These are phyloP conservation scores for Polyodon spathula DNA, from an alignment of 2,113 vertebrate genomes.

Conservation along the genomic window DNA sequence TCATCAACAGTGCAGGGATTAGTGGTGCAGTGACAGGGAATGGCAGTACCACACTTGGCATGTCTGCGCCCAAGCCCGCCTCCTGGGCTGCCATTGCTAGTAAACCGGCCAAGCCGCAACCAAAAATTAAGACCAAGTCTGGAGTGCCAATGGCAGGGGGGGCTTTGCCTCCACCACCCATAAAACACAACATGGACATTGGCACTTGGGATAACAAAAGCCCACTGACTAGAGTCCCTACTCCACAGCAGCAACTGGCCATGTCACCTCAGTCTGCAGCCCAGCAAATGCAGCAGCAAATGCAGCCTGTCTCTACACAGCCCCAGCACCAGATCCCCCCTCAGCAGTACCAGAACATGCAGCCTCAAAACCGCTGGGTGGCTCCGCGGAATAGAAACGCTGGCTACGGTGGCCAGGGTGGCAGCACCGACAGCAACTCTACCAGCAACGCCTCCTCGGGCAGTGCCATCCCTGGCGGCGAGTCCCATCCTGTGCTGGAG, in stretches of 20 bases:
- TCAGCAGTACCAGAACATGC: conserved; percentile 67
- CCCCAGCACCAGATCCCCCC: conserved; percentile 64
- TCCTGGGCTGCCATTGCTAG: conserved; percentile 94
- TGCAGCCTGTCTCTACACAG: conserved; percentile 72
- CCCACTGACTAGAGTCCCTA: conserved; percentile 70
- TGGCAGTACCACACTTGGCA: conserved; percentile 65
- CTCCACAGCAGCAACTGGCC: conserved; percentile 41
- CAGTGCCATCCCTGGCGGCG: conserved; percentile 45
- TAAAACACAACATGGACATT: conserved; percentile 96
- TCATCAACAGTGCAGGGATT: conserved; percentile 73
- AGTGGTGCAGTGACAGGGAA: conserved; percentile 65
- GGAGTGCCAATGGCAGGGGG: conserved; percentile 65
- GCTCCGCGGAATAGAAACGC: conserved; percentile 82
- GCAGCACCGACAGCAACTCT: conserved; percentile 54
- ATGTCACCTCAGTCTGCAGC: conserved; percentile 49
- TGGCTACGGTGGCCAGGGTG: conserved; percentile 67
- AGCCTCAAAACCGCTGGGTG: conserved; percentile 80
- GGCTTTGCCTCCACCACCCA: conserved; percentile 76
- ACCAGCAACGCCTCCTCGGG: conserved; percentile 42
- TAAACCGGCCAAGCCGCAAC: conserved; percentile 84
- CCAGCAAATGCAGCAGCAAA: conserved; percentile 49
- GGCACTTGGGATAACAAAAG: conserved; percentile 94
- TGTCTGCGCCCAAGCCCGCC: conserved; percentile 80
- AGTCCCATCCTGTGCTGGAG: conserved; percentile 86
- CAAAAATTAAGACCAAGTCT: conserved; percentile 78